Percentiles rank a stretch among this genome's conserved stretches.
Conservation (phyloP, 2,888 invertebrate species). For the Macrophya annulata region DNA sequence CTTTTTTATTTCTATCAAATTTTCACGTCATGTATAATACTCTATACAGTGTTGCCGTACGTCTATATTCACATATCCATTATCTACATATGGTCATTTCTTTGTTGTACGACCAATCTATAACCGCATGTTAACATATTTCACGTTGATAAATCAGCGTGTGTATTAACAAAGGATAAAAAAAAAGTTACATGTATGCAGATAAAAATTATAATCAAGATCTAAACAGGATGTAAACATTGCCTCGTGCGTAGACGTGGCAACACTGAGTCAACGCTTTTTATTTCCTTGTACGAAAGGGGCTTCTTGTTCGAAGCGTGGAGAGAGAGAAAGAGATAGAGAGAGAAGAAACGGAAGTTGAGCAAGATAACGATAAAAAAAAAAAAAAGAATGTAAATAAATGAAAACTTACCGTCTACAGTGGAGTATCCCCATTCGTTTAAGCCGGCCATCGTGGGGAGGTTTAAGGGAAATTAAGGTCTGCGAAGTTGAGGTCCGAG, state of each 20-base stretch:
- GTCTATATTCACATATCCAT: background rate
- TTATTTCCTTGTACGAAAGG: background rate
- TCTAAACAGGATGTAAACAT: slow-evolving; percentile 42
- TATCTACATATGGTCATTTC: background rate
- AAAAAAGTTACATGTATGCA: background rate
- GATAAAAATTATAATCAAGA: background rate
- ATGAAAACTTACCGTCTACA: slow-evolving; percentile 82
- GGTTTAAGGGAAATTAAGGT: slow-evolving; percentile 73
- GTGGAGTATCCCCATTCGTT: slow-evolving; percentile 84
- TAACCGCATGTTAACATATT: background rate
- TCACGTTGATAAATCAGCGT: background rate
- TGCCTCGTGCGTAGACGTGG: slow-evolving; percentile 53
- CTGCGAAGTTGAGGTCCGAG: slow-evolving; percentile 77
- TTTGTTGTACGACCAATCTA: background rate
- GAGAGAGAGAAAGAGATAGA: no score
- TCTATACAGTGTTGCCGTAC: no score
- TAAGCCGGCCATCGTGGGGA: slow-evolving; percentile 75
- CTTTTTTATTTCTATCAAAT: background rate
- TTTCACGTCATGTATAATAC: background rate
- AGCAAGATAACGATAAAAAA: background rate
- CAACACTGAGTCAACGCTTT: slow-evolving; percentile 41
- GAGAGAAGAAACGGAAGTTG: background rate
- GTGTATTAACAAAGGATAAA: background rate
- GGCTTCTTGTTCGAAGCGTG: background rate
- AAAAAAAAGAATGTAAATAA: background rate